These are phyloP conservation scores for Drosophila auraria DNA, from an alignment of 1,140 invertebrate species.

Conservation along the genomic window DNA sequence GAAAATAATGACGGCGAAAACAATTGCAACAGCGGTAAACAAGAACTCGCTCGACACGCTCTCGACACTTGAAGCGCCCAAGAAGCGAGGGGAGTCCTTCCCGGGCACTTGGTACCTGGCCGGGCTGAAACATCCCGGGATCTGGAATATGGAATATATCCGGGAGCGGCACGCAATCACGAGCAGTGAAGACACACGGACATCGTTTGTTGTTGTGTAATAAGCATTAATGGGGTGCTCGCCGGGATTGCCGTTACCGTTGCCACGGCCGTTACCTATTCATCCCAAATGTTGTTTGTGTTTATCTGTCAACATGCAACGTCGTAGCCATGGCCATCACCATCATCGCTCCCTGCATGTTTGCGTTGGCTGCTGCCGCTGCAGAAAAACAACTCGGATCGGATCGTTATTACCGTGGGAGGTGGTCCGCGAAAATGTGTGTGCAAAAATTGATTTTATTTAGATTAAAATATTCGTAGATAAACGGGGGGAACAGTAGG, in stretches of 20 bases:
- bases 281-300: conserved; percentile 76
- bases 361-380: conserved; percentile 21
- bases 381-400: conserved; percentile 34
- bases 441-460: neutral
- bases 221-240: conserved; percentile 75
- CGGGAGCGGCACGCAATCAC: conserved; percentile 71
- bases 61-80: conserved; percentile 63
- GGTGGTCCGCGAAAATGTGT: conserved; percentile 4
- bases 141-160: conserved; percentile 1
- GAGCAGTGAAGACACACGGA: conserved; percentile 34
- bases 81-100: conserved; percentile 20
- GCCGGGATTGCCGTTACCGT: conserved; percentile 51
- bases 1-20: conserved; percentile 81
- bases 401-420: conserved; percentile 33
- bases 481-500: neutral
- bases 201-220: conserved; percentile 65
- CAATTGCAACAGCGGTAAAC: conserved; percentile 81
- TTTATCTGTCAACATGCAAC: conserved; percentile 82
- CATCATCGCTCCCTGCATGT: conserved; percentile 42
- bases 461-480: conserved; percentile 1
- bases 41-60: conserved; percentile 79
- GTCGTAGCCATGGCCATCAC: conserved; percentile 52
- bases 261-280: conserved; percentile 60
- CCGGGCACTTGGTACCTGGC: conserved; percentile 17
- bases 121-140: conserved; percentile 33